phyloP scores from a whole-genome alignment of 2,888 invertebrate genomes.

The Sphinx pinastri region DNA sequence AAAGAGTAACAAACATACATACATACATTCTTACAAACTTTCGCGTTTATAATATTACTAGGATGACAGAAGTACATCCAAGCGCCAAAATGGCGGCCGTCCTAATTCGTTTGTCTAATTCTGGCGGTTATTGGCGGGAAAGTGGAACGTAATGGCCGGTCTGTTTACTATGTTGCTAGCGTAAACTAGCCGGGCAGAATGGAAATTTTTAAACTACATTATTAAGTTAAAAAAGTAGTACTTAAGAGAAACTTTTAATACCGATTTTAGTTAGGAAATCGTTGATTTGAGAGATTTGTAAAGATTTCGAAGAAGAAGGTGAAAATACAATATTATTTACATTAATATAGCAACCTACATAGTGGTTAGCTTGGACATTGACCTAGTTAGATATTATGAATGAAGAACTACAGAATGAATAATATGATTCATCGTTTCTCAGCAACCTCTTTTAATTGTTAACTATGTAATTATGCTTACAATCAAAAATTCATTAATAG shows the following conservation, averaged over 20 bases:
- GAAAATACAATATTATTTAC: neutral
- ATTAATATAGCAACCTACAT: neutral
- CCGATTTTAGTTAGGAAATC: too few relatives aligned
- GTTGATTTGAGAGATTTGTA: neutral
- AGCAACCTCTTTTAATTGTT: too few relatives aligned
- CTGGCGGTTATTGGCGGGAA: conserved; percentile 52
- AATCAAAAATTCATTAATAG: too few relatives aligned
- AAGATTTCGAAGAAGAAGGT: neutral
- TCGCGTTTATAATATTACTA: neutral
- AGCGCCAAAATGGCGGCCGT: conserved; percentile 43
- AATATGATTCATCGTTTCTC: too few relatives aligned
- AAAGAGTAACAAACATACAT: too few relatives aligned
- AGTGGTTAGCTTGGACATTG: neutral
- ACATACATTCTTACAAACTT: too few relatives aligned
- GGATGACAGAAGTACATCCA: neutral
- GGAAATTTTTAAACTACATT: neutral
- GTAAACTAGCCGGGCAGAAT: neutral
- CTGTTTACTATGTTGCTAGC: neutral
- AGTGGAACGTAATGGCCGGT: conserved; percentile 42
- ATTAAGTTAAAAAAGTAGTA: neutral
- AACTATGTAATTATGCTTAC: too few relatives aligned
- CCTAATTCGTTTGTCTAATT: conserved; percentile 56
- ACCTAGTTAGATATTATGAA: neutral
- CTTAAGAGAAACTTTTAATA: too few relatives aligned
- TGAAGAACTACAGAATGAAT: neutral